Conservation (phyloP, 2,113 vertebrate species). For the Muntiacus reevesi region DNA sequence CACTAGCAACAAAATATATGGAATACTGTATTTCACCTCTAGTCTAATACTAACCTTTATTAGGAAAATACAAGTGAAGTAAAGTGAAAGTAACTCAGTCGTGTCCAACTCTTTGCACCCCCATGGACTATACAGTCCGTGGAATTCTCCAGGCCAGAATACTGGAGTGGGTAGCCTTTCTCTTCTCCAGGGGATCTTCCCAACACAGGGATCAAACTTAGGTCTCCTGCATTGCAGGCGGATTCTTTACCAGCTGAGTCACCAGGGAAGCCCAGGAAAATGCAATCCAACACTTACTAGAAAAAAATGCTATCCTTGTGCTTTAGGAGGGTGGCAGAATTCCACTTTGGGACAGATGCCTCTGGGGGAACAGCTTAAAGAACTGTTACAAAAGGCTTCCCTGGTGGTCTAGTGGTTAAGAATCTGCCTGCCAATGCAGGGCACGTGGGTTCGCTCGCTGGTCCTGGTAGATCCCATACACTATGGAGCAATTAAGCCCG, state of each 20-base stretch:
- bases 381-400: background rate
- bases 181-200: background rate
- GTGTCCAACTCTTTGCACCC: background rate
- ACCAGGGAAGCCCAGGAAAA: background rate
- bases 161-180: background rate
- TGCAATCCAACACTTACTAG: background rate
- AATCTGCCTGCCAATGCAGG: background rate
- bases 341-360: background rate
- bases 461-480: background rate
- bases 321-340: background rate
- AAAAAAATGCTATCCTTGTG: background rate
- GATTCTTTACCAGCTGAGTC: background rate
- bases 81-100: background rate
- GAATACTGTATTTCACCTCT: background rate
- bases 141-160: background rate
- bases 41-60: background rate
- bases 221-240: background rate
- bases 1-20: background rate
- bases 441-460: fast-evolving
- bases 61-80: background rate
- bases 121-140: background rate
- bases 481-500: background rate
- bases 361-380: background rate
- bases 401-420: background rate
- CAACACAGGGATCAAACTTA: background rate